These are phyloP conservation scores for Phymastichus coffea DNA, from an alignment of 1,140 invertebrate species.

Conservation along the genomic window DNA sequence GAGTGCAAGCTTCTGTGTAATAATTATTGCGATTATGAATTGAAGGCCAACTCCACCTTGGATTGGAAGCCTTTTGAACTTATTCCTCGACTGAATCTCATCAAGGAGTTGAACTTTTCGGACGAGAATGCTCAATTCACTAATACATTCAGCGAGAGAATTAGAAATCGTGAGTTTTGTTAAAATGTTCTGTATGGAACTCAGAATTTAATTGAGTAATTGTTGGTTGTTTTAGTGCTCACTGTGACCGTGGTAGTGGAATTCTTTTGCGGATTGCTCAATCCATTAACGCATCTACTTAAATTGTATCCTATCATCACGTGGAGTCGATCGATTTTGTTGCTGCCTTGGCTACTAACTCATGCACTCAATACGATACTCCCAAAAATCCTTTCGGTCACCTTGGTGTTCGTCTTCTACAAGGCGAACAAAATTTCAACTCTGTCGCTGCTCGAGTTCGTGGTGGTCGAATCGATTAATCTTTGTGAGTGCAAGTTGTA, in stretches of 20 bases:
- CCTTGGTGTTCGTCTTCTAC: conserved; percentile 32
- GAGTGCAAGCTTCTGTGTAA: too few relatives aligned
- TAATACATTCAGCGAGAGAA: background rate
- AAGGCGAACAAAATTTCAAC: conserved; percentile 26
- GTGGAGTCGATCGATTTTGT: conserved; percentile 30
- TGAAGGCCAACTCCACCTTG: conserved; percentile 34
- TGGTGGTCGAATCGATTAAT: conserved; percentile 33
- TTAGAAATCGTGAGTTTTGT: background rate
- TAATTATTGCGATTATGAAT: too few relatives aligned
- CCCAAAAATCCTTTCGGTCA: conserved; percentile 33
- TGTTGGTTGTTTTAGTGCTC: conserved; percentile 15
- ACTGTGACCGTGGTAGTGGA: background rate
- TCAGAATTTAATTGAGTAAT: too few relatives aligned
- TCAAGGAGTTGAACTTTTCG: conserved; percentile 16
- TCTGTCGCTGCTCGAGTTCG: conserved; percentile 31
- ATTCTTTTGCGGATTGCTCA: conserved; percentile 1
- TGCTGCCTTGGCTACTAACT: conserved; percentile 40
- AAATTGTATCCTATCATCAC: conserved; percentile 43
- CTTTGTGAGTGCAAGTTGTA: conserved; percentile 22
- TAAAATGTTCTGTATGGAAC: too few relatives aligned
- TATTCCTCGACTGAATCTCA: conserved; percentile 32
- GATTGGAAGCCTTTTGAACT: conserved; percentile 38
- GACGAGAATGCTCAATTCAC: background rate
- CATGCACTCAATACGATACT: conserved; percentile 38
- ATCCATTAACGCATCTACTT: conserved; percentile 30